A percentile compares a stretch with the other conserved stretches of the same genome.
These are phyloP conservation scores for Mystacornis crossleyi DNA, from an alignment of 2,113 vertebrate genomes.

Conservation along the genomic window DNA sequence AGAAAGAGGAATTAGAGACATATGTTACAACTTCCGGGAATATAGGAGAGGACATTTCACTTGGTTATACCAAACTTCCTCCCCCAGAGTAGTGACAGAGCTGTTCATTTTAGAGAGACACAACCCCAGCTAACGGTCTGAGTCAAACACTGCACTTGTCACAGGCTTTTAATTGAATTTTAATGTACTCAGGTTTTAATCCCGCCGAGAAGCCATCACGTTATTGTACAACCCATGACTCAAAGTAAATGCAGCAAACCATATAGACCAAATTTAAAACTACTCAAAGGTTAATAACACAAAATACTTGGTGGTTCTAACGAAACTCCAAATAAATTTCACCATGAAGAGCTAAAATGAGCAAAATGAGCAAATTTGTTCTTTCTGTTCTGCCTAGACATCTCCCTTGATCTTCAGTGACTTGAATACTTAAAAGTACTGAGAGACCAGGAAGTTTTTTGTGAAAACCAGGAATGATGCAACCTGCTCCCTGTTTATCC, in stretches of 20 bases:
- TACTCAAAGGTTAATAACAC: not conserved
- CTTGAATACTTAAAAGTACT: not conserved
- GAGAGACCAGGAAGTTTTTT: not conserved
- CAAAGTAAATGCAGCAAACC: constrained; percentile 27
- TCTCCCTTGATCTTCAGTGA: not conserved
- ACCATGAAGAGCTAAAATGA: not conserved
- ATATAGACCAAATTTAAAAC: not conserved
- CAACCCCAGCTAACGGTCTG: not conserved
- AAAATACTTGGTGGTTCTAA: not conserved
- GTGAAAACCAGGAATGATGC: not conserved
- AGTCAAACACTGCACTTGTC: constrained; percentile 38
- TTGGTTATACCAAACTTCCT: not conserved
- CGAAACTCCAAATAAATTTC: constrained; percentile 9
- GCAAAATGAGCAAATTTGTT: not conserved
- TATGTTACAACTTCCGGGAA: not conserved
- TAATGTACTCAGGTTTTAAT: constrained; percentile 25
- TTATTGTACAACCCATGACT: constrained; percentile 4
- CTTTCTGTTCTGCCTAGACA: not conserved
- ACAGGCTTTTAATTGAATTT: constrained; percentile 51
- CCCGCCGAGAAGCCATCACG: constrained; percentile 6
- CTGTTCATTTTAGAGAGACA: not conserved
- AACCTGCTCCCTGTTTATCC: not conserved
- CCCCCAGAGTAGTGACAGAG: not conserved
- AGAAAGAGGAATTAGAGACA: constrained; percentile 21
- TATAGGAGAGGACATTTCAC: not conserved